Percentiles rank a stretch among this genome's conserved stretches.
Evolutionary conservation across 2,113 vertebrate genomes (phyloP).

Genomic region (Opisthocomus hoazin): DNA sequence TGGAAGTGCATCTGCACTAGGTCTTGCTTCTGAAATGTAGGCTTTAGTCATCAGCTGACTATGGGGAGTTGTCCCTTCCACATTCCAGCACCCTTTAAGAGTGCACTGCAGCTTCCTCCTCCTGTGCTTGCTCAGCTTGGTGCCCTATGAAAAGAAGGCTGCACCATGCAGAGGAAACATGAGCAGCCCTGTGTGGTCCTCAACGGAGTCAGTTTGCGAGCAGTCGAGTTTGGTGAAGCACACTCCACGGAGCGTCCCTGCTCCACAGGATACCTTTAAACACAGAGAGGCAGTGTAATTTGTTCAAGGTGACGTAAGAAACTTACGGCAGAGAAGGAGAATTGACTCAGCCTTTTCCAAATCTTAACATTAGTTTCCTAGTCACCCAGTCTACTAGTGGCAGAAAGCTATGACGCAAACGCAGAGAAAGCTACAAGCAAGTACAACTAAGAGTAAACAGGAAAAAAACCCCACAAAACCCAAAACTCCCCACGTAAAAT

Average conservation of each 20-base stretch:
- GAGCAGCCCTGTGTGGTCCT: neutral
- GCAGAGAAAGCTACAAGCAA: neutral
- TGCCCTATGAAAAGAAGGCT: neutral
- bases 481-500: neutral
- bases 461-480: neutral
- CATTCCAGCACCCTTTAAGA: neutral
- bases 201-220: neutral
- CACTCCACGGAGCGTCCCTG: neutral
- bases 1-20: neutral
- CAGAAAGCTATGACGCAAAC: slow-evolving; percentile 2
- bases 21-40: neutral
- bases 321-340: neutral
- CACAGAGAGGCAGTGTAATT: neutral
- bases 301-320: neutral
- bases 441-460: neutral
- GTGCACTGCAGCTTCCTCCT: neutral
- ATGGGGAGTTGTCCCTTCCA: neutral
- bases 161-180: neutral
- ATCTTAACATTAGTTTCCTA: neutral
- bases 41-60: neutral
- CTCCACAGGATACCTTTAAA: neutral
- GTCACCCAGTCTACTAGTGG: neutral
- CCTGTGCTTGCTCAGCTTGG: neutral
- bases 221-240: neutral
- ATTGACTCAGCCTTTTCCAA: neutral